Percentiles rank a stretch among this genome's conserved stretches.
Conservation (phyloP, 37 sponge, comb jelly and placozoan species). For the Chondrilla cf. caribensis region DNA sequence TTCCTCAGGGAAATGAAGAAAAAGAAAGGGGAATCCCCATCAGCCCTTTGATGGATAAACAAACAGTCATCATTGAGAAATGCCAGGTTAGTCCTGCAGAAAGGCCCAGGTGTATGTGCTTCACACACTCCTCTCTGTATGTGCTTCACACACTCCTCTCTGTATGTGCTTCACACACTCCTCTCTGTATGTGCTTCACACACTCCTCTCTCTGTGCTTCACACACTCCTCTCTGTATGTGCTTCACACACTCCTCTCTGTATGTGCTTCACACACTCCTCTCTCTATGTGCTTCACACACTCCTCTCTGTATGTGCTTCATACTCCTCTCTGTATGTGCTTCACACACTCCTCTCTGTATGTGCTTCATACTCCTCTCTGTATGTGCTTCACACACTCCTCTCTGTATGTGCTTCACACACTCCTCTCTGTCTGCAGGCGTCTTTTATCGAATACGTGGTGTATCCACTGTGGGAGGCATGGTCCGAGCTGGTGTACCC, state of each 20-base stretch:
- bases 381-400: too few species aligned
- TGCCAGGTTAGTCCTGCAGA: conserved; percentile 58
- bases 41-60: conserved; percentile 65
- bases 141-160: background rate
- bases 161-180: background rate
- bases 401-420: background rate
- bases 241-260: too few species aligned
- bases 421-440: conserved; percentile 32
- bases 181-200: too few species aligned
- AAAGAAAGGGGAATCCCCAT: conserved; percentile 50
- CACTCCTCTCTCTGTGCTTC: too few species aligned
- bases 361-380: too few species aligned
- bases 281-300: background rate
- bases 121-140: too few species aligned
- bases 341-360: too few species aligned
- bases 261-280: too few species aligned
- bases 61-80: conserved; percentile 52
- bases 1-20: conserved; percentile 89
- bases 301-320: background rate
- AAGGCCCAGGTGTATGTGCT: too few species aligned
- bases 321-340: background rate
- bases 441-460: conserved; percentile 85
- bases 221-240: too few species aligned
- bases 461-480: conserved; percentile 88
- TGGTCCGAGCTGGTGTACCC: conserved; percentile 93